Evolutionary conservation across 2,113 vertebrate genomes (phyloP), one percentile per base, ranked within the genome.

Genomic region (Pseudopodoces humilis): DNA sequence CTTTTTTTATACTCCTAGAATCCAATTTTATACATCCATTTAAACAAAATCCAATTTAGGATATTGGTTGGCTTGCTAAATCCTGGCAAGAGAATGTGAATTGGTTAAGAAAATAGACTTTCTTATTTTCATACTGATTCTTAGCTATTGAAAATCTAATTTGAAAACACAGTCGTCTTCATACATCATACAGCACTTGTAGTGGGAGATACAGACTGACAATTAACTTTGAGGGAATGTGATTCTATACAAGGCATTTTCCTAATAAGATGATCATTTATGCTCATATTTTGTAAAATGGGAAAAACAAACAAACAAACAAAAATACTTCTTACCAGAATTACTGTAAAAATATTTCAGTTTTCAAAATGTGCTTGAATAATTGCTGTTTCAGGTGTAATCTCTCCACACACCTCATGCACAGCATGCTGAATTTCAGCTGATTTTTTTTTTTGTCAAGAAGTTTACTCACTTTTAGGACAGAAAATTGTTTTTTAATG

Each of bases 61-160:
- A 56, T 52, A 60, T 78, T 65, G n/a, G 55, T 47, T 83, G 63
- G 23, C 67, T 86, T 76, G 37, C 6, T 13, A 62, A 85, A 62
- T 79, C 37, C 24, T 5, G 5, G 50, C 58, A 64, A 83, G 80
- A 81, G 43, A 64, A 74, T 80, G 49, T 83, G 83, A 67, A 83
- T 74, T 93, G 16, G 52, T 59, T 83, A 79, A 90, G 50, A 31
- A 95, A 94, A 88, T 63, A 91, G 79, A 83, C 52, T 85, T 94
- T 88, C 52, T 95, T 65, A 92, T 95, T 95, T 93, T 96, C 68
- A 65, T 96, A 92, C 92, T 91, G 64, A 96, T 94, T 92, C 81
- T 90, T 77, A 78, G 81, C 67, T 30, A 17, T 31, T 81, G 84
- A 83, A 93, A 92, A 90, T 81, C 56, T 90, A 90, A 86, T 94